Base-by-base conservation (phyloP, 2,888 invertebrate species). In the Scrobipalpa atriplicella region DNA sequence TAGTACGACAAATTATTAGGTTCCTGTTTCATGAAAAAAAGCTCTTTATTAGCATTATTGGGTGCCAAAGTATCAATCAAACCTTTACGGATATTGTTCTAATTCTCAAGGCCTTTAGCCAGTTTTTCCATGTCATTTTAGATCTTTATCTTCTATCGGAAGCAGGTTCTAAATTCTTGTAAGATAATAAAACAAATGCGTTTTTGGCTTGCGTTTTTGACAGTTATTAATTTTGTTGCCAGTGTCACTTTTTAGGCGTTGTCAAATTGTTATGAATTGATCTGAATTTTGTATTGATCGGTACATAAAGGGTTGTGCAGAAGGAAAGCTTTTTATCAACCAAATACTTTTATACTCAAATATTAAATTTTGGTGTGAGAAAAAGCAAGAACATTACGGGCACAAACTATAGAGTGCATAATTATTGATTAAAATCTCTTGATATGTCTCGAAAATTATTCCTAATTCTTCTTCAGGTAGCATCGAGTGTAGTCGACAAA, bases 101-200 rank as follows among this genome's bases (percentile, higher is more conserved):
- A 70, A 65, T 70, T 64, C 63, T 36, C 21, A 68, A 61, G 65
- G 66, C 77, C 75, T 77, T 74, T 70, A 65, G 36, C 41, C 62
- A 16, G 69, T 74, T 72, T 76, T 79, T 80, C 77, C 76, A 76
- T 69, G 67, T 70, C 72, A 70, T 76, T 73, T 71, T 73, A 70
- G 79, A 81, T 80, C 68, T 47, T 66, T 69, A 82, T 82, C 81
- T 68, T 65, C 51, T 65, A 66, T 72, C 79, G 82, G 80, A 81
- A 81, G 78, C 70, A 39, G 71, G 73, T 36, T 58, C 38, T 58
- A 1, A 67, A 47, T 67, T 66, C 61, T 64, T 54, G 56, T 51
- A 38, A 38, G 61, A 67, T 62, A 51, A 43, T 65, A 64, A 64
- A 68, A 43, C 41, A 19, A 47, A 65, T 36, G 60, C 18, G 43